Percentiles rank a stretch among this genome's conserved stretches.
Conservation (phyloP, 2,888 invertebrate genomes). For the Drosophila paranaensis region DNA sequence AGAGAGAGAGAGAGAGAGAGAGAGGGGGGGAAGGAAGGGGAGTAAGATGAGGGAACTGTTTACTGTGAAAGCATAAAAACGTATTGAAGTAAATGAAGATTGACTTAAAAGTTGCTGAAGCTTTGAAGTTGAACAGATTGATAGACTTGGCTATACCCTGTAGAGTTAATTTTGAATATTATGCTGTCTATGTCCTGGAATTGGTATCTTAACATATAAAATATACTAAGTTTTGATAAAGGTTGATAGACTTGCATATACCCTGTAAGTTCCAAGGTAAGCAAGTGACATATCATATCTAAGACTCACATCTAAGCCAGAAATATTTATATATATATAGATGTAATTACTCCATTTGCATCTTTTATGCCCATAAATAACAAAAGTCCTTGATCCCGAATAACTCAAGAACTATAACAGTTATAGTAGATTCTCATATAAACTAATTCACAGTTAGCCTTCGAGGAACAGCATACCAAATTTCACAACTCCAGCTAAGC, state of each 20-base stretch:
- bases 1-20: background rate
- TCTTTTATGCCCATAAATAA: background rate
- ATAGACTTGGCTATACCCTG: background rate
- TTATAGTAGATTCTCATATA: background rate
- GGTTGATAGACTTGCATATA: background rate
- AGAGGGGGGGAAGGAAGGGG: no score
- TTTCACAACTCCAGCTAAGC: background rate
- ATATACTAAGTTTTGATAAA: background rate
- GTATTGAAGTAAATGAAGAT: accelerated
- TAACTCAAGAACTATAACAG: background rate
- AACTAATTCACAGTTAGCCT: no score
- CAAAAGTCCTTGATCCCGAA: background rate
- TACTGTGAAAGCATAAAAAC: no score
- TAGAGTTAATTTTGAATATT: background rate
- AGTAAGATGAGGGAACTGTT: no score
- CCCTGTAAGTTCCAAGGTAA: background rate
- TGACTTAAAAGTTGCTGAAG: no score
- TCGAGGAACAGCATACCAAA: background rate
- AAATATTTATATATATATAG: background rate
- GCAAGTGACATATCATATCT: no score
- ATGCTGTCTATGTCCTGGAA: background rate
- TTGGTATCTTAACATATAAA: background rate
- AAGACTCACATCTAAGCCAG: no score
- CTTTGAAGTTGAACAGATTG: no score
- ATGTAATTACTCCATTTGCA: no score